A percentile compares a stretch with the other conserved stretches of the same genome.
Conservation (phyloP, 2,113 vertebrate genomes). For the Peromyscus leucopus region DNA sequence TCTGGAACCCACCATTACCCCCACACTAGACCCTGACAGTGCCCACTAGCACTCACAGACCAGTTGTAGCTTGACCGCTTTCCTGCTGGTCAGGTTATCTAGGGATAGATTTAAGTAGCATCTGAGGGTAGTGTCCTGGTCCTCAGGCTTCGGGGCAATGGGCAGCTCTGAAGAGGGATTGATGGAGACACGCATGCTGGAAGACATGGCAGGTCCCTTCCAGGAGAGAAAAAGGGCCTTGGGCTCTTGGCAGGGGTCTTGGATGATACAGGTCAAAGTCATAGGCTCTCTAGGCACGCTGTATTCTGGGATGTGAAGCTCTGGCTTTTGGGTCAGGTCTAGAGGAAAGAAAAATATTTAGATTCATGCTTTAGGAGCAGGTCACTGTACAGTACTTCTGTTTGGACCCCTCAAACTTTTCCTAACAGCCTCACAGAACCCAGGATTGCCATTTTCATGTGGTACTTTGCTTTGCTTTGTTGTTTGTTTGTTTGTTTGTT, state of each 20-base stretch:
- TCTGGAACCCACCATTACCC: not conserved
- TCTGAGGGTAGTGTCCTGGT: not conserved
- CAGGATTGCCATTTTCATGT: not conserved
- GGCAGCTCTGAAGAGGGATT: rapidly evolving
- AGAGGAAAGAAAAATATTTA: not conserved
- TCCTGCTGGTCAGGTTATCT: not conserved
- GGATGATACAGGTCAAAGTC: conserved; percentile 11
- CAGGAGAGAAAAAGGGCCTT: not conserved
- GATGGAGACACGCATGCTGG: not conserved
- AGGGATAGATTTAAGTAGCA: not conserved
- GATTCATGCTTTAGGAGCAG: too few relatives aligned
- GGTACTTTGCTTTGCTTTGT: not conserved
- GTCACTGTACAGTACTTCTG: not conserved
- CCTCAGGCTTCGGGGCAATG: not conserved
- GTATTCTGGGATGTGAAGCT: not conserved
- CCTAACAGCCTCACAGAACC: not conserved
- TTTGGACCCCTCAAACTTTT: too few relatives aligned
- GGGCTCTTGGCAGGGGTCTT: not conserved
- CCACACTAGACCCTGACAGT: not conserved
- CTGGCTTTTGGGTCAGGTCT: not conserved
- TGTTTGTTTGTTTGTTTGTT: too few relatives aligned
- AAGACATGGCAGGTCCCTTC: not conserved
- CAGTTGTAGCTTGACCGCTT: not conserved
- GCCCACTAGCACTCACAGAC: conserved; percentile 53
- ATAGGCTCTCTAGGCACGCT: not conserved